Evolutionary conservation across 2,888 invertebrate genomes (phyloP).

Genomic region (Dusona sp.): DNA sequence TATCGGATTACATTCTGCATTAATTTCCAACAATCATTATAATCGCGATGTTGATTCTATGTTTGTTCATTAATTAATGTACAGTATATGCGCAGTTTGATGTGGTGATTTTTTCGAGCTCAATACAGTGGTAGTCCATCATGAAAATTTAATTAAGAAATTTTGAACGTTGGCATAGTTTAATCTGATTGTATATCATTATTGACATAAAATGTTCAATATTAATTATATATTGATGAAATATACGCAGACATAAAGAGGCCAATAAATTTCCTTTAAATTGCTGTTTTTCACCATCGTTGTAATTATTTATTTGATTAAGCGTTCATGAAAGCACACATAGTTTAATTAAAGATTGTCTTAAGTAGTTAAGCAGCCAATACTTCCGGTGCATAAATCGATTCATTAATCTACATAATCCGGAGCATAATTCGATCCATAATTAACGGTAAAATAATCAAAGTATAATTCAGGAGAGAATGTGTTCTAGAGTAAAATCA

Average conservation of each 20-base stretch:
- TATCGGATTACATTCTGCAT: background rate
- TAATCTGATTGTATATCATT: background rate
- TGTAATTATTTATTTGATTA: background rate
- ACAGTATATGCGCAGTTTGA: background rate
- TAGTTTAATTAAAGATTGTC: background rate
- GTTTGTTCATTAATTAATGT: background rate
- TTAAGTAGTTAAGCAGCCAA: background rate
- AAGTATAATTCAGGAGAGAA: background rate
- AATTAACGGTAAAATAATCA: background rate
- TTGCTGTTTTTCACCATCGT: background rate
- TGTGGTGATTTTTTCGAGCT: background rate
- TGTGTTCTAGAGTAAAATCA: conserved; percentile 1
- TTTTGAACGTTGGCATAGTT: background rate
- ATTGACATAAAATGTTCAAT: background rate
- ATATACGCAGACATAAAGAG: background rate
- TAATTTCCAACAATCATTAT: background rate
- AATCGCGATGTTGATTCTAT: background rate
- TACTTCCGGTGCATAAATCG: background rate
- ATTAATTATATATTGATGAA: background rate
- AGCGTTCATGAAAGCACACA: background rate
- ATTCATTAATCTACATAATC: background rate
- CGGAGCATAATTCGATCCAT: background rate
- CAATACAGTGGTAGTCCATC: background rate
- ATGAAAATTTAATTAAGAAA: background rate
- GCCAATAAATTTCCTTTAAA: background rate